Evolutionary conservation across 1,140 invertebrate genomes (phyloP).

Genomic region (Drosophila azteca): DNA sequence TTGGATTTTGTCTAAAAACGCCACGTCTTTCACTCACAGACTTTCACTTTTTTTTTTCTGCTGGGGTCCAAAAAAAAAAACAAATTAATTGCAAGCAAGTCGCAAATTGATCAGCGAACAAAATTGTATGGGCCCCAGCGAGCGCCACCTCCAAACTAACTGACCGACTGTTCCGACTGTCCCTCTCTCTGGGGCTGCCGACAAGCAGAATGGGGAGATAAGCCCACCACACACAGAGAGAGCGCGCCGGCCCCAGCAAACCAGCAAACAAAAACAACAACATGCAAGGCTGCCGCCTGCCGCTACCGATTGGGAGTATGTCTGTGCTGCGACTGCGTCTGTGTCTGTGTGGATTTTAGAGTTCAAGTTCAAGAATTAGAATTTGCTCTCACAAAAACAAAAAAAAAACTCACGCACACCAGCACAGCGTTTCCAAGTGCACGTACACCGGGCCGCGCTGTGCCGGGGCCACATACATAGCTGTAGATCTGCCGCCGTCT

Average conservation of each 20-base stretch:
- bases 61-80: constrained; percentile 40
- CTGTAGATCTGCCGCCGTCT: constrained; percentile 15
- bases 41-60: constrained; percentile 79
- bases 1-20: constrained; percentile 56
- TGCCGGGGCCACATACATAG: background rate
- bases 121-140: constrained; percentile 43
- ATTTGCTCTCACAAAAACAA: constrained; percentile 34
- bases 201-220: no score
- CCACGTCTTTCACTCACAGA: constrained; percentile 67
- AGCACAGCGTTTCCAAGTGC: constrained; percentile 53
- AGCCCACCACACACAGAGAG: constrained; percentile 29
- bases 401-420: constrained; percentile 21
- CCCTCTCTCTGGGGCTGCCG: no score
- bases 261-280: constrained; percentile 44
- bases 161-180: background rate
- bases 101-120: constrained; percentile 42
- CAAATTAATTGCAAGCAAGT: constrained; percentile 70
- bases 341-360: constrained; percentile 67
- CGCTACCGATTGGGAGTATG: background rate
- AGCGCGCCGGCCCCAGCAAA: constrained; percentile 27
- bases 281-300: constrained; percentile 1
- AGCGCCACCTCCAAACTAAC: constrained; percentile 50
- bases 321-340: constrained; percentile 11
- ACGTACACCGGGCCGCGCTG: constrained; percentile 59
- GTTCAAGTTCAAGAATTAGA: constrained; percentile 82